These are phyloP conservation scores for Morus bassanus DNA, from an alignment of 2,797 vertebrate species.

Conservation along the genomic window DNA sequence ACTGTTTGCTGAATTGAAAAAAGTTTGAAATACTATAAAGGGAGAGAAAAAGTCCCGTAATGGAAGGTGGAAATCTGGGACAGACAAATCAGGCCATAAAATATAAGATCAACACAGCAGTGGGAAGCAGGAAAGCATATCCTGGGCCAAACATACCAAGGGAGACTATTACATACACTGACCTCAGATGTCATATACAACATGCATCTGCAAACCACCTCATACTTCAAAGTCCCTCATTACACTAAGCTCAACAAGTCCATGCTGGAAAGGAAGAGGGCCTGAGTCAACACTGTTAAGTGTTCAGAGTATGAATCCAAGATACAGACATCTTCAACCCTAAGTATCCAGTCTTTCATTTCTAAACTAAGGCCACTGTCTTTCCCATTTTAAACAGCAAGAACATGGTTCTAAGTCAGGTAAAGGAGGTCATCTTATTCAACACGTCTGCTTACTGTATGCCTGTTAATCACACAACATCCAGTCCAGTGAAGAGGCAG, in stretches of 20 bases:
- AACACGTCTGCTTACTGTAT: rapidly evolving
- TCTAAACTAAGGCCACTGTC: neutral
- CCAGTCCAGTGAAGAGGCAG: neutral
- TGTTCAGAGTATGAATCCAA: neutral
- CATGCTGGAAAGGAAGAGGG: neutral
- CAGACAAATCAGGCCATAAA: slow-evolving; percentile 46
- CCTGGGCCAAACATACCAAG: slow-evolving; percentile 25
- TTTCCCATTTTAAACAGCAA: neutral
- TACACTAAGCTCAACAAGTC: neutral
- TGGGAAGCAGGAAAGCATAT: slow-evolving; percentile 26
- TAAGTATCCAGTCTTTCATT: neutral
- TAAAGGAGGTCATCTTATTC: neutral
- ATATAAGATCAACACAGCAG: slow-evolving; percentile 31
- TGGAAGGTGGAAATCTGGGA: slow-evolving; percentile 39
- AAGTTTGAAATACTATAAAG: slow-evolving; percentile 47
- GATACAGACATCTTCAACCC: neutral
- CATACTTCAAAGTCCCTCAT: neutral
- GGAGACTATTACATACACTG: slow-evolving; percentile 20
- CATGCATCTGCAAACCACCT: slow-evolving; percentile 22
- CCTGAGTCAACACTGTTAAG: neutral
- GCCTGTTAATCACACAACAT: neutral
- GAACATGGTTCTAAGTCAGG: neutral
- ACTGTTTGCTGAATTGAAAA: slow-evolving; percentile 47
- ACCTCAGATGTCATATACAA: slow-evolving; percentile 11
- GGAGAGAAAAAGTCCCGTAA: slow-evolving; percentile 46